Base-by-base conservation (phyloP, 2,888 invertebrate species). In the Macaria notata region DNA sequence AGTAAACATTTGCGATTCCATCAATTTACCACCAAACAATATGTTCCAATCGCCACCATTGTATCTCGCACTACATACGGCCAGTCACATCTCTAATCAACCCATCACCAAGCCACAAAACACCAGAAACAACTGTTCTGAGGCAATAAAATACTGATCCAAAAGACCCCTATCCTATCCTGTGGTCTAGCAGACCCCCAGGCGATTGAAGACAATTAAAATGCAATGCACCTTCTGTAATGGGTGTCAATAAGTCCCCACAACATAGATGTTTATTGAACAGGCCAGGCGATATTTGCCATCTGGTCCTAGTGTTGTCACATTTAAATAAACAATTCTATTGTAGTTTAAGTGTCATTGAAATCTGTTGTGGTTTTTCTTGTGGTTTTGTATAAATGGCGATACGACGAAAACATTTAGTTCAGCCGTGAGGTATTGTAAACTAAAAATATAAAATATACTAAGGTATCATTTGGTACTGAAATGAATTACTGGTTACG, bases 101-200 rank as follows among this genome's bases (percentile, higher is more conserved):
- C 59, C 68, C 66, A 70, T 73, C 61, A 72, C 70, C 79, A 79
- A 71, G 69, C 72, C 74, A 46, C 74, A 69, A 82, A 81, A 46
- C 59, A 59, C 4, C 59, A 57, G 41, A 76, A 78, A 79, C 86
- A 84, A 79, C 78, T 85, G 85, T 72, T 72, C 68, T 30, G 59
- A 61, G 53, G 58, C 61, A 64, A 71, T 69, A 65, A 62, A 65
- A 66, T 65, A 61, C 30, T 48, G 42, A 38, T 36, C 52, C 49
- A 52, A 38, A 41, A 44, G 7, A 42, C 44, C 46, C 53, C 42
- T 41, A 57, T 41, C 53, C 51, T 39, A 47, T 38, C 38, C 38
- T 7, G 38, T 38, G 38, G 38, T 38, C 19, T 36, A 36, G 33
- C 33, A 36, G 33, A 36, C 33, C 56, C 62, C 66, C 57, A 47